Conservation (phyloP, 2,113 vertebrate genomes). For the Meriones unguiculatus region DNA sequence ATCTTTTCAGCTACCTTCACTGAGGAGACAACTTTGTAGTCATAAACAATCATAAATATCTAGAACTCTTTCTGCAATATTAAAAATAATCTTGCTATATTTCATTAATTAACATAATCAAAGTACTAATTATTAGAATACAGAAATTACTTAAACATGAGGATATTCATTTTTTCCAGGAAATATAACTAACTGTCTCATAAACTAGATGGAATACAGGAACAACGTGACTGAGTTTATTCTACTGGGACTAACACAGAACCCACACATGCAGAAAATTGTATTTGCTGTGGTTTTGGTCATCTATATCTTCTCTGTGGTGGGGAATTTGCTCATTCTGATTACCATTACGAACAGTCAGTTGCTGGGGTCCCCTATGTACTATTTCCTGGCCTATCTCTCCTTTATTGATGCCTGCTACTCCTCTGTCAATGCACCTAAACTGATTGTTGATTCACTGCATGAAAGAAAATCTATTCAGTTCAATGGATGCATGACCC, state of each 20-base stretch:
- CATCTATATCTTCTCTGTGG: slow-evolving; percentile 72
- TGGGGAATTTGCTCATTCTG: slow-evolving; percentile 78
- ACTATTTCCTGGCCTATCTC: slow-evolving; percentile 79
- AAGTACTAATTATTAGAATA: background rate
- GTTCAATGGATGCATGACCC: slow-evolving; percentile 73
- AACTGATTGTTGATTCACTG: slow-evolving; percentile 76
- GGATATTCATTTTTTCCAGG: background rate
- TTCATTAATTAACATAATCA: background rate
- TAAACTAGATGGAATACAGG: slow-evolving; percentile 48
- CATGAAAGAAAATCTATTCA: slow-evolving; percentile 66
- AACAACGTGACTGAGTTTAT: slow-evolving; percentile 78
- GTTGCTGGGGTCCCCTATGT: slow-evolving; percentile 75
- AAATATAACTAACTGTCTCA: background rate
- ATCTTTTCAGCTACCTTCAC: too few species aligned
- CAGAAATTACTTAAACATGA: background rate
- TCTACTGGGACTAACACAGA: slow-evolving; percentile 75
- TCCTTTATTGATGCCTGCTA: slow-evolving; percentile 80
- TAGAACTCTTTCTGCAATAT: background rate
- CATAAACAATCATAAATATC: background rate
- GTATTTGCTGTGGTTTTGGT: slow-evolving; percentile 75
- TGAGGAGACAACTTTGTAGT: background rate
- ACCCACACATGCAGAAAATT: slow-evolving; percentile 62
- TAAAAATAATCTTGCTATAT: background rate
- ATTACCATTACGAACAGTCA: slow-evolving; percentile 70
- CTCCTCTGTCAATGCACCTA: slow-evolving; percentile 77